These are phyloP conservation scores for Amphipoea lucens DNA, from an alignment of 2,888 invertebrate genomes.

Conservation along the genomic window DNA sequence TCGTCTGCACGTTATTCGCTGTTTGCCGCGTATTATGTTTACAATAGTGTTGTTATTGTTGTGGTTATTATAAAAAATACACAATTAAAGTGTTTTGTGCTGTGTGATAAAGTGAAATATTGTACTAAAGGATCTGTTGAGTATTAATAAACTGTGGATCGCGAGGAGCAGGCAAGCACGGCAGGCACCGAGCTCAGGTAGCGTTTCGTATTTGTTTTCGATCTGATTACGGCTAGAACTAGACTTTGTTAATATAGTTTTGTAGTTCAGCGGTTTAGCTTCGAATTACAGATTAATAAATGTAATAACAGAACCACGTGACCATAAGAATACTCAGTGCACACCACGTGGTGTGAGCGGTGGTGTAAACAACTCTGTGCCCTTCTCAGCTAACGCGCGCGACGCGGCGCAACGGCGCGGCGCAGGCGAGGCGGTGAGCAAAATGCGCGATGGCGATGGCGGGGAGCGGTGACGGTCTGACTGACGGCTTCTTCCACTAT, in stretches of 20 bases:
- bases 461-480: conserved; percentile 45
- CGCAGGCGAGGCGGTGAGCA: conserved; percentile 40
- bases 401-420: conserved; percentile 46
- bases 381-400: conserved; percentile 72
- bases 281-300: conserved; percentile 72
- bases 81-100: conserved; percentile 78
- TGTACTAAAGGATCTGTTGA: conserved; percentile 68
- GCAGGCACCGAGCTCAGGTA: conserved; percentile 88
- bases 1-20: conserved; percentile 75
- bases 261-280: conserved; percentile 66
- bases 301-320: conserved; percentile 83
- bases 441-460: conserved; percentile 55
- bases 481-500: conserved; percentile 41
- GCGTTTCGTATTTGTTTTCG: conserved; percentile 83
- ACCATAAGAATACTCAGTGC: conserved; percentile 76
- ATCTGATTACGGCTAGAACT: conserved; percentile 79
- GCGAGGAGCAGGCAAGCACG: conserved; percentile 82
- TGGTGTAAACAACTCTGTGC: conserved; percentile 84
- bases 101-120: conserved; percentile 77
- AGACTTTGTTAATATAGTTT: conserved; percentile 72
- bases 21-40: conserved; percentile 85
- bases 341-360: conserved; percentile 85
- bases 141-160: conserved; percentile 76
- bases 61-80: conserved; percentile 75
- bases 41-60: conserved; percentile 86